These are phyloP conservation scores for Drosophila equinoxialis DNA, from an alignment of 1,140 invertebrate species.

Conservation along the genomic window DNA sequence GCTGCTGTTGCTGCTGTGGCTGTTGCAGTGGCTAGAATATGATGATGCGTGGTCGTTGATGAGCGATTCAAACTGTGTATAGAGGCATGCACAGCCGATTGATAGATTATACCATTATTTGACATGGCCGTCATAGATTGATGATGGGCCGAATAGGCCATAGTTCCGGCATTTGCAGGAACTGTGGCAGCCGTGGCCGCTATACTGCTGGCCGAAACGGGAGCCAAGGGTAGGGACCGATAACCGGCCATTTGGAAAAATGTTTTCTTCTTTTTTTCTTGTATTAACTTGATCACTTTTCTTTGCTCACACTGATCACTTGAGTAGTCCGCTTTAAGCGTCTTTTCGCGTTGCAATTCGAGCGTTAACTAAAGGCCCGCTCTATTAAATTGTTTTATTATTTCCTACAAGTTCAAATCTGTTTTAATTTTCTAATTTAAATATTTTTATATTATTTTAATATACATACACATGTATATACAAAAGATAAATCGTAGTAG, in stretches of 20 bases:
- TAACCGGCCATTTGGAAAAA: conserved; percentile 70
- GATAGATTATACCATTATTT: conserved; percentile 83
- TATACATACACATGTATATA: conserved; percentile 15
- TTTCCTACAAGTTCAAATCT: conserved; percentile 66
- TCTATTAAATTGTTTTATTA: conserved; percentile 37
- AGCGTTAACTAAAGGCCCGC: conserved; percentile 45
- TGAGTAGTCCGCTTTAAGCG: conserved; percentile 33
- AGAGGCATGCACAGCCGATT: conserved; percentile 82
- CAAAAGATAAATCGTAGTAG: conserved; percentile 39
- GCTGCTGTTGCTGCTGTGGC: conserved; percentile 66
- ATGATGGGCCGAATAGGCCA: conserved; percentile 68
- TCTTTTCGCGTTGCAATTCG: conserved; percentile 57
- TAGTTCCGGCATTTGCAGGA: conserved; percentile 58
- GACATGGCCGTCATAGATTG: conserved; percentile 81
- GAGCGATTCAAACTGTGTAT: conserved; percentile 80
- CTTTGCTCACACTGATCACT: conserved; percentile 17
- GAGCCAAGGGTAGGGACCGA: conserved; percentile 70
- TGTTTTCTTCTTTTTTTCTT: not conserved
- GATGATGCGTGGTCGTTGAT: conserved; percentile 75
- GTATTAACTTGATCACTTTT: conserved; percentile 17
- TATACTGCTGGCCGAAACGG: conserved; percentile 60
- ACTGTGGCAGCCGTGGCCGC: conserved; percentile 49
- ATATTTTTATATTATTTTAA: conserved; percentile 59
- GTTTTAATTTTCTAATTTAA: conserved; percentile 58
- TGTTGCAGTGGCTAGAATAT: conserved; percentile 73